Evolutionary conservation across 2,797 vertebrate species (phyloP), one percentile per base, ranked within the genome.

Genomic region (Cacajao melanocephalus): DNA sequence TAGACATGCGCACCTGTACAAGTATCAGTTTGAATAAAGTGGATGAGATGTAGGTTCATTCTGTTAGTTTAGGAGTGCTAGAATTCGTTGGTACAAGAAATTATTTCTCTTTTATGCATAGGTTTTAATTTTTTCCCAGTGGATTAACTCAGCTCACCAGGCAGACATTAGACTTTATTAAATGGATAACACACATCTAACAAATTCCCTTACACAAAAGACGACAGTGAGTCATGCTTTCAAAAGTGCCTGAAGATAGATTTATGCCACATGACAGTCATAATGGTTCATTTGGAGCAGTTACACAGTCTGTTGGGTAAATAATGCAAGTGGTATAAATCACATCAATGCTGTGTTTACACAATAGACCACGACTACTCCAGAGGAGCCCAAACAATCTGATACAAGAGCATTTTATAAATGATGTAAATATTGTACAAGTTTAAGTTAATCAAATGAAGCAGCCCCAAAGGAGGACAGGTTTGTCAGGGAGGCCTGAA

Each of bases 261-360:
- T 98, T 98, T 97, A 96, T 28, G 61, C 97, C 97, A 94, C 0
- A 1, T 88, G 97, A 94, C 94, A 97, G 97, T 87, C 24, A 0
- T 82, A 98, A 98, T 97, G 97, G 98, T 95, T 98, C 93, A 87
- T 97, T 98, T 98, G 98, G 96, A 98, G 91, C 76, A 90, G 96
- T 96, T 98, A 92, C 96, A 97, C 70, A 70, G 97, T 97, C 98
- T 98, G 20, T 95, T 97, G 97, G 88, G 95, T 98, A 98, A 98
- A 98, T 98, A 98, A 97, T 83, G 95, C 82, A 97, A 97, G 88
- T 96, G 96, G 90, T 98, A 98, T 97, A 98, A 98, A 98, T 98
- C 96, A 96, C 88, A 87, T 88, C 50, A 57, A 75, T 50, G 94
- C 94, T 97, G 36, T 96, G 97, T 98, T 99, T 98, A 98, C 96